Percentiles rank a stretch among this genome's conserved stretches.
Evolutionary conservation across 2,888 invertebrate species (phyloP).

Genomic region (Eumacrocentrus americanus): DNA sequence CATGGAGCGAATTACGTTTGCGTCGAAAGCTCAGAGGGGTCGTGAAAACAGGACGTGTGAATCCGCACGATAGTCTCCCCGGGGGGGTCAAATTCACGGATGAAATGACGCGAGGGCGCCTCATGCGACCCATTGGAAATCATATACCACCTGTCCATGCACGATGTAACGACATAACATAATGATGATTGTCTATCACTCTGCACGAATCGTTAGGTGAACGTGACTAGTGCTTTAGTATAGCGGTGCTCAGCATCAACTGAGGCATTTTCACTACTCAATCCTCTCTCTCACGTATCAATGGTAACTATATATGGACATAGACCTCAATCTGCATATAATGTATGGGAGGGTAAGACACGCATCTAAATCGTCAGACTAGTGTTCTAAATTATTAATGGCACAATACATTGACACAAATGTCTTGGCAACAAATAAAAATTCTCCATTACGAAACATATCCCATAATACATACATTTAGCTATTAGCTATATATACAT

Average conservation of each 20-base stretch:
- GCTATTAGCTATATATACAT: too few relatives aligned
- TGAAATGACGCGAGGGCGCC: constrained; percentile 6
- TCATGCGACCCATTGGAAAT: constrained; percentile 35
- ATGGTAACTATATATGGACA: constrained; percentile 28
- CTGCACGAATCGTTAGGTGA: constrained; percentile 33
- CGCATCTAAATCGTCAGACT: too few relatives aligned
- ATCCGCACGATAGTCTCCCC: background rate
- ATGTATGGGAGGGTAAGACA: too few relatives aligned
- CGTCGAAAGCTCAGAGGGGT: constrained; percentile 10
- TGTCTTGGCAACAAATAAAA: too few relatives aligned
- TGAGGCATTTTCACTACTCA: constrained; percentile 31
- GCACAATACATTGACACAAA: too few relatives aligned
- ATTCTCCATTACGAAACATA: too few relatives aligned
- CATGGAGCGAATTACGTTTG: too few relatives aligned
- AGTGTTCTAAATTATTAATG: too few relatives aligned
- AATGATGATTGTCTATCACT: constrained; percentile 49
- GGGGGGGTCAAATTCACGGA: constrained; percentile 18
- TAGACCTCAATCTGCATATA: constrained; percentile 10
- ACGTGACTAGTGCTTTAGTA: constrained; percentile 27
- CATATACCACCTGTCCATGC: constrained; percentile 34
- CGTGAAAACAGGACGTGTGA: constrained; percentile 16
- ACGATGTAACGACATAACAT: constrained; percentile 43
- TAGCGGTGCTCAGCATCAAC: constrained; percentile 13
- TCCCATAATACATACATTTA: too few relatives aligned
- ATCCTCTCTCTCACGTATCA: constrained; percentile 34